phyloP scores from a whole-genome alignment of 2,797 vertebrate genomes.

The Chiloscyllium punctatum region DNA sequence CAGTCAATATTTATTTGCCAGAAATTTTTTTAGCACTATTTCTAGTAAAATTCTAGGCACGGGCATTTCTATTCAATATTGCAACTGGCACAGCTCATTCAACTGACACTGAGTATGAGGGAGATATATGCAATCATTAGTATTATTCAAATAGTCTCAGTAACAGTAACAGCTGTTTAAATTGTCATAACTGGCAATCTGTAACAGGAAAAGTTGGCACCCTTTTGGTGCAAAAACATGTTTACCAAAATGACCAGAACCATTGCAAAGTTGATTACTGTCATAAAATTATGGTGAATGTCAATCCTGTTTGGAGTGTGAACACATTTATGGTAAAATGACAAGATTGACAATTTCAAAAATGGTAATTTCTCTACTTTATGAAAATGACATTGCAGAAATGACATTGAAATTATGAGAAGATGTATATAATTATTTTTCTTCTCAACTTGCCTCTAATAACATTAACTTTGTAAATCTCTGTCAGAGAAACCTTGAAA shows the following conservation, averaged over 20 bases:
- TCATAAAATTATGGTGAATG: neutral
- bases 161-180: constrained; percentile 18
- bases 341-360: neutral
- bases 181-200: neutral
- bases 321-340: neutral
- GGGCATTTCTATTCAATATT: neutral
- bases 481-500: neutral
- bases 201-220: neutral
- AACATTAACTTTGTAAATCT: neutral
- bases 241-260: neutral
- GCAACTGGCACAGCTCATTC: constrained; percentile 6
- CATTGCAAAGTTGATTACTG: neutral
- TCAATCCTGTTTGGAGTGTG: neutral
- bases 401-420: neutral
- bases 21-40: neutral
- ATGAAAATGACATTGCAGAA: neutral
- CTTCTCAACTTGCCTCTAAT: neutral
- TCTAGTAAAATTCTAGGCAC: neutral
- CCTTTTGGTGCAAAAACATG: neutral
- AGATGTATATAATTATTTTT: neutral
- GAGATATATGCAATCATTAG: constrained; percentile 17
- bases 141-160: neutral
- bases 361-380: neutral
- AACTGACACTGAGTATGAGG: neutral
- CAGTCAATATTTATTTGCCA: neutral